Base-by-base conservation (phyloP, 1,140 invertebrate genomes). In the Andrena cerasifolii region DNA sequence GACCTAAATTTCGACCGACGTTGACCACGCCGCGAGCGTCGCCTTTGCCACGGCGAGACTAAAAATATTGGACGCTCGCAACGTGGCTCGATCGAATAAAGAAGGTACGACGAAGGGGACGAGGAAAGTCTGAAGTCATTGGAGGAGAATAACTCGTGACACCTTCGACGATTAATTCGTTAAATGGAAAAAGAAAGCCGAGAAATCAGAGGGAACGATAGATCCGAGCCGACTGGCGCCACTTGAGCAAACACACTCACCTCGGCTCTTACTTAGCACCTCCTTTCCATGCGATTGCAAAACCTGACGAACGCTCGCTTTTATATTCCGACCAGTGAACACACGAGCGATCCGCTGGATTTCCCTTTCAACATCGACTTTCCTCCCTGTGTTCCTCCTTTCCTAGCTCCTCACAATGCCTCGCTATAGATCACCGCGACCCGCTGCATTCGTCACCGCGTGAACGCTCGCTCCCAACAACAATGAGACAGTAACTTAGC, bases 261-360 rank as follows among this genome's bases (percentile, higher is more conserved):
- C 75, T 78, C 79, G 86, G 87, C 87, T 87, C 85, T 84, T 84
- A 71, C 82, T 89, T 88, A 87, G 80, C 83, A 82, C 88, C 88
- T 89, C 84, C 88, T 89, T 88, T 88, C 88, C 88, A 88, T 86
- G 82, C 78, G 87, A 87, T 89, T 86, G 87, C 88, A 80, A 88
- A 86, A 86, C 68, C 68, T 77, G 79, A 75, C 82, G 73, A 82
- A 73, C 78, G 78, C 76, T 49, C 66, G 63, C 72, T 58, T 83
- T 83, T 79, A 75, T 83, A 75, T 83, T 58, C 47, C 24, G 16
- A 47, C 40, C 26, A 54, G 82, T 83, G 58, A 76, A 76, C 67
- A 18, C 26, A 68, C 31, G 51, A 31, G 51, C 59, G 58, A 81
- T 72, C 68, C 70, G 62, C 16, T 47, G 62, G n/a, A 62, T 61